Conservation (phyloP, 2,888 invertebrate genomes). For the Agrochola circellaris region DNA sequence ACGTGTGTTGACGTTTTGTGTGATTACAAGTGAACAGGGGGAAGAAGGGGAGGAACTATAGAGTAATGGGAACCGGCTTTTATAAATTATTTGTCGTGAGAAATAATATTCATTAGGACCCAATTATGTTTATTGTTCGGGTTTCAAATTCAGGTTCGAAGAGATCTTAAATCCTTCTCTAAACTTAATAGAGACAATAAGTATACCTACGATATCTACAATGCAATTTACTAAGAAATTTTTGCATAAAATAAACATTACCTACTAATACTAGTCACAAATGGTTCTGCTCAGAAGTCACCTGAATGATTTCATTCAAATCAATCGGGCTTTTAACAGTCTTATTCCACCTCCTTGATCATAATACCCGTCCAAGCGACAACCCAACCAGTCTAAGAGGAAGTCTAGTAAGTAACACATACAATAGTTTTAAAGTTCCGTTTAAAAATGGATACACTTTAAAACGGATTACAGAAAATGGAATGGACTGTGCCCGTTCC, state of each 20-base stretch:
- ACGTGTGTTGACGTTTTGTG: constrained; percentile 64
- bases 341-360: neutral
- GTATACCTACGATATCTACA: no score
- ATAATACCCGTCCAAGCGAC: neutral
- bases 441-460: constrained; percentile 61
- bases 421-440: constrained; percentile 38
- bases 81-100: constrained; percentile 1
- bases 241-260: neutral
- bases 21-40: constrained; percentile 46
- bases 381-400: neutral
- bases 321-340: neutral
- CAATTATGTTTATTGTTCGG: neutral
- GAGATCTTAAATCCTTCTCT: neutral
- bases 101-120: constrained; percentile 23
- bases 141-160: neutral
- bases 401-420: constrained; percentile 11
- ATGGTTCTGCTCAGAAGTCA: neutral
- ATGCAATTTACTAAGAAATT: no score
- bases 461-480: constrained; percentile 51
- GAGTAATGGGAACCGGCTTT: neutral
- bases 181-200: neutral
- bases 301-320: neutral
- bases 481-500: constrained; percentile 19
- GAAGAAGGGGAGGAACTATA: neutral
- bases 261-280: neutral